These are phyloP conservation scores for Cylas formicarius DNA, from an alignment of 1,140 invertebrate genomes.

Conservation along the genomic window DNA sequence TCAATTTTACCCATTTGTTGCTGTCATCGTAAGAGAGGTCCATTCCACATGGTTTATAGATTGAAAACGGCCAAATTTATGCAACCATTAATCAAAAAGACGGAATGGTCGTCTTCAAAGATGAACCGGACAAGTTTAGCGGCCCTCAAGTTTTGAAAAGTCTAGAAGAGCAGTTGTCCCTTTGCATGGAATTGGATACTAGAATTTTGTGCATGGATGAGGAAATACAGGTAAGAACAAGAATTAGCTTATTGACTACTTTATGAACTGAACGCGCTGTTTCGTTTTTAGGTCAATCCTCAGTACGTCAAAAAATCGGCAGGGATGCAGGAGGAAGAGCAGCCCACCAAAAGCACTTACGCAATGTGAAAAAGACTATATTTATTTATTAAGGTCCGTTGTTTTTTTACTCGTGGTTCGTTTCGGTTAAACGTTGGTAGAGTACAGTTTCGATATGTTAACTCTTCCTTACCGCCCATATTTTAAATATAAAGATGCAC, in stretches of 20 bases:
- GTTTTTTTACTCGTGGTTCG: too few species aligned
- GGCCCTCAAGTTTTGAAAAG: slow-evolving; percentile 77
- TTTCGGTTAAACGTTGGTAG: too few species aligned
- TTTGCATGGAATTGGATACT: slow-evolving; percentile 79
- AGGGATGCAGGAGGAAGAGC: slow-evolving; percentile 56
- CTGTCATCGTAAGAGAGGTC: too few species aligned
- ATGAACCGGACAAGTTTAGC: slow-evolving; percentile 93
- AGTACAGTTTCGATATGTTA: too few species aligned
- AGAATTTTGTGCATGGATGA: slow-evolving; percentile 88
- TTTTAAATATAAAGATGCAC: too few species aligned
- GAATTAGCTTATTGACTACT: not conserved
- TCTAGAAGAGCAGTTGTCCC: slow-evolving; percentile 80
- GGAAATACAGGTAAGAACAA: slow-evolving; percentile 62
- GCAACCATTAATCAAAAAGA: slow-evolving; percentile 97
- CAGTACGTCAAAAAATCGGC: slow-evolving; percentile 72
- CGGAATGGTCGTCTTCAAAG: slow-evolving; percentile 95
- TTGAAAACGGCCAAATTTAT: slow-evolving; percentile 95
- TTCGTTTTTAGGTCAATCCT: slow-evolving; percentile 56
- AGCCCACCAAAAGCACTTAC: slow-evolving; percentile 48
- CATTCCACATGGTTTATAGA: slow-evolving; percentile 52
- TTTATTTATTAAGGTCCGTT: too few species aligned
- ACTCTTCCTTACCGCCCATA: too few species aligned
- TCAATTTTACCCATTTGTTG: too few species aligned
- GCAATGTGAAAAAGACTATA: slow-evolving; percentile 43
- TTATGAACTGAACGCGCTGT: not conserved